Conservation (phyloP, 2,797 vertebrate species). For the Sebastes cheni region DNA sequence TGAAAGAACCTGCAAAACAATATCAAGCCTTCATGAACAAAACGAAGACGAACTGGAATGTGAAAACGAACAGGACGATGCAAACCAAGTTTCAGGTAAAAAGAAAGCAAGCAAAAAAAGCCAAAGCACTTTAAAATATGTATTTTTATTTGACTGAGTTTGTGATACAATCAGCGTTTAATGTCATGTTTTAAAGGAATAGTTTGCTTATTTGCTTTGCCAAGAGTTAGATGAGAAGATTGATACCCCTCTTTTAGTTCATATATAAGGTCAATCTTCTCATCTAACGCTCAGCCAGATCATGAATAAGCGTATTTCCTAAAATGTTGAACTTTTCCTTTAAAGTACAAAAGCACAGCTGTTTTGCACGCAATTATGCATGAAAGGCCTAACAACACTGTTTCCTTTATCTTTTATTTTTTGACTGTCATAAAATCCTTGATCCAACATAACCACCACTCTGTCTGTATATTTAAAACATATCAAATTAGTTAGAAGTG, state of each 20-base stretch:
- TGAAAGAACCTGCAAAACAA: not conserved
- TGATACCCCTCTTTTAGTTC: not conserved
- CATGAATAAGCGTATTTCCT: not conserved
- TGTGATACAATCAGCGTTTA: not conserved
- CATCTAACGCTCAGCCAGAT: not conserved
- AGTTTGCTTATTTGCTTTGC: not conserved
- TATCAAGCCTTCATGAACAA: constrained; percentile 8
- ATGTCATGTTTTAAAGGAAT: not conserved
- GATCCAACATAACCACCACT: constrained; percentile 3
- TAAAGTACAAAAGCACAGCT: not conserved
- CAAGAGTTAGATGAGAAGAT: not conserved
- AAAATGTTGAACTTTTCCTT: constrained; percentile 11
- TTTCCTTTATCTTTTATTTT: constrained; percentile 49
- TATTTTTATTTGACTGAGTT: not conserved
- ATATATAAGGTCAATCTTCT: not conserved
- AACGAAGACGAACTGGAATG: constrained; percentile 10
- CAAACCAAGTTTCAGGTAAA: constrained; percentile 15
- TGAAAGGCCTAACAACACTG: constrained; percentile 34
- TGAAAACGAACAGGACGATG: constrained; percentile 30
- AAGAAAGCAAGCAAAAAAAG: constrained; percentile 1
- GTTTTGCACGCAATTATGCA: constrained; percentile 8
- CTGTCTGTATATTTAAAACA: constrained; percentile 39
- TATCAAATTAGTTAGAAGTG: constrained; percentile 30
- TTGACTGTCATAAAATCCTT: constrained; percentile 40
- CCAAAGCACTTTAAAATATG: constrained; percentile 20